phyloP scores from a whole-genome alignment of 2,113 vertebrate genomes.

The Chauna torquata region DNA sequence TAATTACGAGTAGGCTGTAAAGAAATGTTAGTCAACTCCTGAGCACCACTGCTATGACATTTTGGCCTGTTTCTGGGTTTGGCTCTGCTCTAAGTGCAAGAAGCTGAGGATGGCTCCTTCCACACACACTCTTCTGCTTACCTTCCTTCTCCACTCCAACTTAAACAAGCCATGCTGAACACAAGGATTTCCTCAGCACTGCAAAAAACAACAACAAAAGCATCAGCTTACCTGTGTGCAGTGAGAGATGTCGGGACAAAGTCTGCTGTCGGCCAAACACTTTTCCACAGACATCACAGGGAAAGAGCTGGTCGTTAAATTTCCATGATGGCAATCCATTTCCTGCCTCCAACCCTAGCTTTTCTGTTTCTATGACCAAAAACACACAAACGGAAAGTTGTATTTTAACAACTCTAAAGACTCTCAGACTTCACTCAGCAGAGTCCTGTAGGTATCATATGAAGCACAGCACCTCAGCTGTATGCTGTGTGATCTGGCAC shows the following conservation, averaged over 20 bases:
- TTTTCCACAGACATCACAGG: slow-evolving; percentile 94
- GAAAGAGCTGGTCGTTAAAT: slow-evolving; percentile 93
- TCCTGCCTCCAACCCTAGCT: slow-evolving; percentile 85
- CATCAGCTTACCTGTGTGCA: slow-evolving; percentile 90
- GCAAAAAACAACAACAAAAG: neutral
- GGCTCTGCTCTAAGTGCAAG: neutral
- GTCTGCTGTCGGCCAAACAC: slow-evolving; percentile 98
- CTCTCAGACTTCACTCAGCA: neutral
- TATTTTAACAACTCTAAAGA: slow-evolving; percentile 1
- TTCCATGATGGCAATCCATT: slow-evolving; percentile 91
- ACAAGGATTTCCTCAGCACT: neutral
- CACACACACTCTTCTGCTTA: neutral
- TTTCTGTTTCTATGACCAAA: slow-evolving; percentile 85
- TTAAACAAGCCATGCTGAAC: neutral
- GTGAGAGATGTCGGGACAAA: slow-evolving; percentile 92
- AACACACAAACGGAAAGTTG: neutral
- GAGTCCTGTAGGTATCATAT: neutral
- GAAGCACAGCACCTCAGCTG: neutral
- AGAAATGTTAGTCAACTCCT: neutral
- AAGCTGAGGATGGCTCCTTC: neutral
- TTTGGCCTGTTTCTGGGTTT: neutral
- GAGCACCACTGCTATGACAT: neutral
- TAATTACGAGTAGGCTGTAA: neutral
- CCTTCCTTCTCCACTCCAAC: neutral
- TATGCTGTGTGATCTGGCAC: neutral